A percentile compares a stretch with the other conserved stretches of the same genome.
These are phyloP conservation scores for Agrotis ipsilon DNA, from an alignment of 2,888 invertebrate genomes.

Conservation along the genomic window DNA sequence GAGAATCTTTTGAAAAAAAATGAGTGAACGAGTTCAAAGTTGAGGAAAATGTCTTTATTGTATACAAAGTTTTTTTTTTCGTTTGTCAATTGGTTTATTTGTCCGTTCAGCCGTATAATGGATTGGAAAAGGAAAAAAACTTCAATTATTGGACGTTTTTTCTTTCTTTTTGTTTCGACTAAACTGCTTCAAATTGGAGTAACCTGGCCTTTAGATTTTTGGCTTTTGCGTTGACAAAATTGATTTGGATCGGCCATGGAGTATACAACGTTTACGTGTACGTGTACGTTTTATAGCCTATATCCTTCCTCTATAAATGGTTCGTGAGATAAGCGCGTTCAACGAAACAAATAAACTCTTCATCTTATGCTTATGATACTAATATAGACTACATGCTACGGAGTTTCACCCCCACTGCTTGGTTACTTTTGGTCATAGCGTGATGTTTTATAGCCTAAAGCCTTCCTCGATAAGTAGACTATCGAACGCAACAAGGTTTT, in stretches of 20 bases:
- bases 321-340: too few species aligned
- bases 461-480: too few species aligned
- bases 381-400: too few species aligned
- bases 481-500: too few species aligned
- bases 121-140: constrained; percentile 44
- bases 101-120: constrained; percentile 51
- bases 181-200: neutral
- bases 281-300: too few species aligned
- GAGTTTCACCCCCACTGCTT: too few species aligned
- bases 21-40: constrained; percentile 30
- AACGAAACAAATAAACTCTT: too few species aligned
- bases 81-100: constrained; percentile 66
- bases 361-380: too few species aligned
- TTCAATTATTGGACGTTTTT: constrained; percentile 52
- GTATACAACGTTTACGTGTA: too few species aligned
- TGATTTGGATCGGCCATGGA: neutral
- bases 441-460: too few species aligned
- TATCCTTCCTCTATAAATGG: too few species aligned
- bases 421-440: too few species aligned
- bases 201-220: neutral
- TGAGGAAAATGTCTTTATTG: constrained; percentile 60
- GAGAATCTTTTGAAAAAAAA: constrained; percentile 49
- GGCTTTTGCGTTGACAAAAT: neutral
- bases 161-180: neutral
- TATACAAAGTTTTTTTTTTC: constrained; percentile 52